Evolutionary conservation across 2,888 invertebrate genomes (phyloP).

Genomic region (Lycia hirtaria): DNA sequence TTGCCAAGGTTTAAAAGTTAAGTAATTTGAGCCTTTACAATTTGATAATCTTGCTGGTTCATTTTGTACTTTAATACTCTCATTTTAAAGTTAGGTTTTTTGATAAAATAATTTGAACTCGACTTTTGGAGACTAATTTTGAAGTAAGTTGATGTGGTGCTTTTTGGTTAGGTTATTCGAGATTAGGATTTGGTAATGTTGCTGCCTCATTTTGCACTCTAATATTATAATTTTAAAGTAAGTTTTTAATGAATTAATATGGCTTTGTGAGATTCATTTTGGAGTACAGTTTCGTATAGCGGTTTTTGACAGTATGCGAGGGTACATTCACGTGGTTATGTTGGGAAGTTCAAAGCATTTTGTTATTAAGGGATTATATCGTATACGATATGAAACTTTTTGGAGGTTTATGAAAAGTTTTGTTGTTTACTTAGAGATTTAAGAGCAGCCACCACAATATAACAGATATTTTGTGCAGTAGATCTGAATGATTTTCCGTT

Average conservation of each 20-base stretch:
- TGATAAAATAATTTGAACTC: not conserved
- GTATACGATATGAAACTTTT: too few relatives aligned
- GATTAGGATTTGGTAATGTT: not conserved
- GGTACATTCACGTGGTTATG: not conserved
- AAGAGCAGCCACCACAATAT: too few relatives aligned
- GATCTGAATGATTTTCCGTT: too few relatives aligned
- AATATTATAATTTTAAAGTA: not conserved
- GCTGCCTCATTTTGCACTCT: conserved; percentile 3
- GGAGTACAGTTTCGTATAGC: conserved; percentile 2
- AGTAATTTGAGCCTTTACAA: conserved; percentile 19
- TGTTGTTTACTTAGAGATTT: too few relatives aligned
- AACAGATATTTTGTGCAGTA: too few relatives aligned
- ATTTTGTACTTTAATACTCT: conserved; percentile 8
- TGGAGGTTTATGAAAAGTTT: too few relatives aligned
- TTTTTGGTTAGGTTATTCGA: not conserved
- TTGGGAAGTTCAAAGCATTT: not conserved
- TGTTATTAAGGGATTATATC: too few relatives aligned
- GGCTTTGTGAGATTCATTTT: not conserved
- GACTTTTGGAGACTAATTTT: not conserved
- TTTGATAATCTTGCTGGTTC: not conserved
- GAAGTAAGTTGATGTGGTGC: not conserved
- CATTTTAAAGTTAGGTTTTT: conserved; percentile 5
- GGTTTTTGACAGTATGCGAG: conserved; percentile 1
- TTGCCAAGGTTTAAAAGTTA: conserved; percentile 20
- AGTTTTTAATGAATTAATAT: conserved; percentile 2